Evolutionary conservation across 2,797 vertebrate genomes (phyloP), one percentile per base, ranked within the genome.

Genomic region (Poecilia velifera): DNA sequence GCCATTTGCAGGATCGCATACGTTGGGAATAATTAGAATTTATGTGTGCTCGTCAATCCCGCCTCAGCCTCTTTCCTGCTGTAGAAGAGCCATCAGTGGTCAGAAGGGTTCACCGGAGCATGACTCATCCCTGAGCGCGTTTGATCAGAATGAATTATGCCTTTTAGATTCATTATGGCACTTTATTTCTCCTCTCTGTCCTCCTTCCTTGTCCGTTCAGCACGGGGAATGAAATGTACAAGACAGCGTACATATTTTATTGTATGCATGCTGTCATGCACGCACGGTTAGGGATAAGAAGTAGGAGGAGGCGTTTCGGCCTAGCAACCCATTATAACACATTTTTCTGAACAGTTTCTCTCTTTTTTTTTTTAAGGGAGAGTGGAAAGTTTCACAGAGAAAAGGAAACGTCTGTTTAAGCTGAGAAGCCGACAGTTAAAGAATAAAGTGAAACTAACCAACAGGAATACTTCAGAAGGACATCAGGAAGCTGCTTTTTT

Each of bases 401-500:
- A 45, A 31, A 59, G 62, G 22, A 80, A 70, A 74, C 59, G 78
- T 85, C 70, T 74, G 86, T 73, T 41, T 31, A 51, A 72, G 77
- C 64, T 72, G 72, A 82, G 75, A 76, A 72, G 70, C 51, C 80
- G 80, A 86, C 57, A 53, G 25, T n/a, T 71, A 45, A 43, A 73
- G 75, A 79, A 47, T 28, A 47, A 49, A 62, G 34, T n/a, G 46
- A 51, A 41, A 53, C 70, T 39, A 66, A 25, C 64, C 64, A 81
- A 86, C 76, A 79, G 81, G 79, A 90, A 82, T 81, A 92, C 79
- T 86, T 91, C 68, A 82, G 86, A 87, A 73, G n/a, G 55, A 34
- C 28, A 62, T 62, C 80, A 85, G 7, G 3, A 66, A 36, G 31
- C 34, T 93, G 97, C 97, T 99, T 97, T 98, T 99, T 98, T 96